Percentiles rank a stretch among this genome's conserved stretches.
Evolutionary conservation across 2,113 vertebrate genomes (phyloP).

Genomic region (Leptodactylus fuscus): DNA sequence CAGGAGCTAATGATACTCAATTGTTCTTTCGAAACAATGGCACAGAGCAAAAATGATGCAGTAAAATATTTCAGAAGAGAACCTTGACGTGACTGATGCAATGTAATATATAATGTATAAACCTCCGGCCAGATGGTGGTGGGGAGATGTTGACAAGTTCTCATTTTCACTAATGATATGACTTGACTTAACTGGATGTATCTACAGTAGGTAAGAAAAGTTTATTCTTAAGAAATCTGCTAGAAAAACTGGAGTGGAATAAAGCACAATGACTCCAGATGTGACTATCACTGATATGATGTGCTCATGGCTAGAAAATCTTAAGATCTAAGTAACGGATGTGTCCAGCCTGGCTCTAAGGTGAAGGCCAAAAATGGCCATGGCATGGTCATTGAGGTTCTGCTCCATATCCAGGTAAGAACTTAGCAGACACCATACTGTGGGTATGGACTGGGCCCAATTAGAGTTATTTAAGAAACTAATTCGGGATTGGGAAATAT

Average conservation of each 20-base stretch:
- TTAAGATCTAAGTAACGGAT: neutral
- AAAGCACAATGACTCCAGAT: neutral
- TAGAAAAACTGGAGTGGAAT: neutral
- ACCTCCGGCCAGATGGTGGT: neutral
- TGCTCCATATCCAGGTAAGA: too few relatives aligned
- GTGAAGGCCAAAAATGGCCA: too few relatives aligned
- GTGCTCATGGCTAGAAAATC: neutral
- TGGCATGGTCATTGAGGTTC: too few relatives aligned
- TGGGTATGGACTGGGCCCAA: too few relatives aligned
- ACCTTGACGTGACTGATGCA: neutral
- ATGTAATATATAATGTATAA: neutral
- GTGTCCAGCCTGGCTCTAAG: too few relatives aligned
- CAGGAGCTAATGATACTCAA: neutral
- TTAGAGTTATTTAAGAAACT: too few relatives aligned
- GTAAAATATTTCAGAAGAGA: neutral
- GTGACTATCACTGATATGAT: neutral
- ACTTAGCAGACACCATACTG: too few relatives aligned
- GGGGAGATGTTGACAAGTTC: neutral
- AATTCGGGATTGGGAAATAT: too few relatives aligned
- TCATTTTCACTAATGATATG: neutral
- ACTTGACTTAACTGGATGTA: neutral
- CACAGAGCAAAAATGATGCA: neutral
- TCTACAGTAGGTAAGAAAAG: neutral
- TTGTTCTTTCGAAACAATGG: neutral
- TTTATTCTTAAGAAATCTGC: neutral